Evolutionary conservation across 2,797 vertebrate genomes (phyloP).

Genomic region (Distichodus sexfasciatus): DNA sequence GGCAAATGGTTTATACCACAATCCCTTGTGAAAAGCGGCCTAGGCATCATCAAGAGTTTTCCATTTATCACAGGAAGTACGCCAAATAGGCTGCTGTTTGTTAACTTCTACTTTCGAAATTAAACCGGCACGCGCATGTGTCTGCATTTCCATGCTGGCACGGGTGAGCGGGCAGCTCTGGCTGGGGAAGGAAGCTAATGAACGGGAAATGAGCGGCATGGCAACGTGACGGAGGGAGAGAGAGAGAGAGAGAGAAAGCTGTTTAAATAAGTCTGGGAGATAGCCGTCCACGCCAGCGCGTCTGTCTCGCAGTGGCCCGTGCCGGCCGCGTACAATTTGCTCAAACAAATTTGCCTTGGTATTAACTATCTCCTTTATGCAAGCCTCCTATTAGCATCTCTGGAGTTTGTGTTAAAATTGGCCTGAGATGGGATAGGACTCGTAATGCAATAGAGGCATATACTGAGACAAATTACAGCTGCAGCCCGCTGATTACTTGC

Average conservation of each 20-base stretch:
- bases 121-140: constrained; percentile 26
- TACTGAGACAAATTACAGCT: constrained; percentile 39
- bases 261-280: constrained; percentile 44
- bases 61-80: constrained; percentile 30
- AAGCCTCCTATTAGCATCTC: constrained; percentile 37
- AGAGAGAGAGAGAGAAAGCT: constrained; percentile 11
- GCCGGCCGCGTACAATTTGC: constrained; percentile 50
- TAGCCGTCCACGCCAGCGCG: not conserved
- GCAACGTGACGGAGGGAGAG: not conserved
- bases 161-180: constrained; percentile 17
- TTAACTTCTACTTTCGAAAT: constrained; percentile 43
- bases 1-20: not conserved
- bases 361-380: constrained; percentile 49
- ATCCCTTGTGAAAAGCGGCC: not conserved
- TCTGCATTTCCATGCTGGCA: constrained; percentile 26
- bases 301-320: constrained; percentile 19
- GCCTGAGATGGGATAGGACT: constrained; percentile 33
- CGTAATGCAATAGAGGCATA: constrained; percentile 35
- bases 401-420: constrained; percentile 32
- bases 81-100: constrained; percentile 40
- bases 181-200: constrained; percentile 21
- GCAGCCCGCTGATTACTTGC: constrained; percentile 6
- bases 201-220: constrained; percentile 24
- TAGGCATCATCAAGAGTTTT: constrained; percentile 6
- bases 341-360: constrained; percentile 60